Base-by-base conservation (phyloP, 2,797 vertebrate genomes). In the Girardinus metallicus region DNA sequence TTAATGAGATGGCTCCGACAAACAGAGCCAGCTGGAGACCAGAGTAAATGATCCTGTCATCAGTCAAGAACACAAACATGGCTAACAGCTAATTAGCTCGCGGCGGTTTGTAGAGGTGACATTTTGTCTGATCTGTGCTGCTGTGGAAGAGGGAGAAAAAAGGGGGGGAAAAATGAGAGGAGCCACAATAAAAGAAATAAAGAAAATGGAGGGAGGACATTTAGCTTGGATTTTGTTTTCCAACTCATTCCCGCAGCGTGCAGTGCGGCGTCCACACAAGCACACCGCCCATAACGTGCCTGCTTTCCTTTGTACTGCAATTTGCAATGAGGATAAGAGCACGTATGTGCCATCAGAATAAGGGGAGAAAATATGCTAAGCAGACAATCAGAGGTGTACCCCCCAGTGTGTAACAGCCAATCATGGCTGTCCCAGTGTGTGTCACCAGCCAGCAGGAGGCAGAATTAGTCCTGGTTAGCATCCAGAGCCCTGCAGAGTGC, bases 1-100 rank as follows among this genome's bases (percentile, higher is more conserved):
- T 97, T 98, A 98, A 98, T 98, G 97, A 98, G 97, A 97, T 96
- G 97, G 97, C 97, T 97, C 97, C 95, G 95, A 94, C 97, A 97
- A 97, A 96, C 96, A 94, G 92, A 97, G 97, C 96, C 97, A 98
- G 97, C 97, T 98, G 97, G 97, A 98, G 97, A 98, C 97, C 97
- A 96, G 97, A 96, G 97, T 97, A 98, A 98, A 98, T 97, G 97
- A 98, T 98, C 97, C 97, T 97, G 97, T 98, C 97, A 98, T 97
- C 97, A 98, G 97, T 98, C 97, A 97, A 96, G 96, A 97, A 97
- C 97, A 94, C 94, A 93, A 95, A 95, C 94, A 94, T 82, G 86
- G 97, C 97, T 98, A 97, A 97, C 98, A 97, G 97, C 97, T 98
- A 97, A 98, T 98, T 98, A 98, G 97, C 97, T 97, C 96, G 95